phyloP scores from a whole-genome alignment of 2,113 vertebrate species.

The Caranx melampygus region DNA sequence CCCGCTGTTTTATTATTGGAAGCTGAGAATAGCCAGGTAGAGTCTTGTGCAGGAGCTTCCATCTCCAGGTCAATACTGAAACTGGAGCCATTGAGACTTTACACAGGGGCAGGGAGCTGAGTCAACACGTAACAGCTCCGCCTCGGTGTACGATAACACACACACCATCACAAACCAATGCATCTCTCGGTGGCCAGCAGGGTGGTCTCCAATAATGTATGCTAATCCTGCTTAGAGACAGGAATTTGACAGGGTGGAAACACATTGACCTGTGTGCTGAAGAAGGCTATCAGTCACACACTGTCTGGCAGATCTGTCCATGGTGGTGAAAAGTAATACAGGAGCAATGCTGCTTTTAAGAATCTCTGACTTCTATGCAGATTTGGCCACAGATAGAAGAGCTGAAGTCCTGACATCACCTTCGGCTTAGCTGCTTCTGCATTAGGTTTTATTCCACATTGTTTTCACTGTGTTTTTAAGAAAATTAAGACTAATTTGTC shows the following conservation, averaged over 20 bases:
- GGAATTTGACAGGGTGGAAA: constrained; percentile 67
- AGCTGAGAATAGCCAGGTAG: constrained; percentile 52
- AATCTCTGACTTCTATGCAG: not conserved
- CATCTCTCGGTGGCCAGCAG: not conserved
- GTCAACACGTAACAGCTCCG: constrained; percentile 56
- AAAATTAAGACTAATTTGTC: not conserved
- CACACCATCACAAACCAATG: constrained; percentile 57
- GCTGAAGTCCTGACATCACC: not conserved
- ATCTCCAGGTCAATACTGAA: constrained; percentile 75
- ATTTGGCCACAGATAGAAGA: not conserved
- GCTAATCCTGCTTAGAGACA: constrained; percentile 72
- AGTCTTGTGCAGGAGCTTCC: constrained; percentile 54
- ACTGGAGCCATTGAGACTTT: constrained; percentile 64
- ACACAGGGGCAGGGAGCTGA: constrained; percentile 71
- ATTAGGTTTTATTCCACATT: too few relatives aligned
- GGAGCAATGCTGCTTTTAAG: constrained; percentile 1
- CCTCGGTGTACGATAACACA: constrained; percentile 71
- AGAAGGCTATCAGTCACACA: constrained; percentile 53
- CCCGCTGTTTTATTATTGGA: constrained; percentile 39
- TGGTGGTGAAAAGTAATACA: constrained; percentile 70
- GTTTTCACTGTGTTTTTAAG: not conserved
- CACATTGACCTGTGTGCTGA: constrained; percentile 52
- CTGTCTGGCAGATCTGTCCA: constrained; percentile 52
- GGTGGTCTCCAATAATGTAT: constrained; percentile 58
- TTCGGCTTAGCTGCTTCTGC: not conserved